Conservation (phyloP, 2,888 invertebrate species). For the Anodontia alba region DNA sequence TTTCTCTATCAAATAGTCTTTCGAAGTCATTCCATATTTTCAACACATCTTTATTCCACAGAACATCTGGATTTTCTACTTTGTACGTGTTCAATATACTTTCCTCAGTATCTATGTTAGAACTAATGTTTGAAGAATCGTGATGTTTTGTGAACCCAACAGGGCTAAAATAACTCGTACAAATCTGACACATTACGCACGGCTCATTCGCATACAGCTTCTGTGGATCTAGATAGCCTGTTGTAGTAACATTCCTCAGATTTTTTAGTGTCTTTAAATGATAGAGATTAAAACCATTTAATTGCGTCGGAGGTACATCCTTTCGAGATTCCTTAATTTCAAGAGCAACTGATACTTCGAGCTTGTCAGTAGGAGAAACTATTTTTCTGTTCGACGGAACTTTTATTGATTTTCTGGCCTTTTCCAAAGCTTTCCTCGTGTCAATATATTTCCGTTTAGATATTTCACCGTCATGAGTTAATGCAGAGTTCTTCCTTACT, state of each 20-base stretch:
- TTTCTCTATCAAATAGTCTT: conserved; percentile 18
- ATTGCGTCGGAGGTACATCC: too few species aligned
- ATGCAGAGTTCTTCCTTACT: too few species aligned
- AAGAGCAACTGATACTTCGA: too few species aligned
- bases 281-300: too few species aligned
- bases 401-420: too few species aligned
- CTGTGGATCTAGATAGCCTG: conserved; percentile 37
- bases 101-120: conserved; percentile 14
- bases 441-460: too few species aligned
- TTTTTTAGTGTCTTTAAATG: too few species aligned
- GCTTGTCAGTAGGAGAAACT: too few species aligned
- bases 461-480: too few species aligned
- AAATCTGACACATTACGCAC: conserved; percentile 44
- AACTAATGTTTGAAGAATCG: conserved; percentile 20
- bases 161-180: conserved; percentile 42
- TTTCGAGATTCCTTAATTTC: too few species aligned
- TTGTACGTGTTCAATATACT: conserved; percentile 16
- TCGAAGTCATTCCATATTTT: conserved; percentile 21
- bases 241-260: not conserved
- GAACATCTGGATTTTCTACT: not conserved
- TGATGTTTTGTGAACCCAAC: conserved; percentile 40
- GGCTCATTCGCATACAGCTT: conserved; percentile 26
- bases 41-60: not conserved
- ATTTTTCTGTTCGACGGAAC: too few species aligned
- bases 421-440: too few species aligned